phyloP scores from a whole-genome alignment of 2,797 vertebrate species.

The Zenarchopterus dispar region DNA sequence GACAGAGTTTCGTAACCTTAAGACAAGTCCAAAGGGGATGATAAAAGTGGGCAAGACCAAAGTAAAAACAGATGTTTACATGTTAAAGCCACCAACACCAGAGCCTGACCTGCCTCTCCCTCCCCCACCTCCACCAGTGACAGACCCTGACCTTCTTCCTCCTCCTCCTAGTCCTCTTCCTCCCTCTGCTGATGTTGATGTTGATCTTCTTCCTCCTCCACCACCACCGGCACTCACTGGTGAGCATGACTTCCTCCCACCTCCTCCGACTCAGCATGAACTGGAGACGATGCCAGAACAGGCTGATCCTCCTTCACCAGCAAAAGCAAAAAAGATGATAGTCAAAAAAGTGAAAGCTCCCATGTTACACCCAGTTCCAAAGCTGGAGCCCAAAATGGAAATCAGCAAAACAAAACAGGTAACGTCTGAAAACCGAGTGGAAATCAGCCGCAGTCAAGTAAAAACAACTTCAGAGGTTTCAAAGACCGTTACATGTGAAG shows the following conservation, averaged over 20 bases:
- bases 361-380: slow-evolving; percentile 74
- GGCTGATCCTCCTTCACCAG: slow-evolving; percentile 54
- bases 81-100: slow-evolving; percentile 56
- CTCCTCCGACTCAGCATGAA: slow-evolving; percentile 82
- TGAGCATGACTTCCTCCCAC: slow-evolving; percentile 76
- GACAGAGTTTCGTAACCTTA: slow-evolving; percentile 83
- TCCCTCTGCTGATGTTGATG: slow-evolving; percentile 77
- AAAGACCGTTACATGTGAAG: slow-evolving; percentile 55
- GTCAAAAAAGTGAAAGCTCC: slow-evolving; percentile 81
- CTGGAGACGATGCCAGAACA: slow-evolving; percentile 74
- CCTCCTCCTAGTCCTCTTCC: slow-evolving; percentile 75
- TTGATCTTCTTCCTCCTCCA: slow-evolving; percentile 76
- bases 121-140: slow-evolving; percentile 83
- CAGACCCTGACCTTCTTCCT: slow-evolving; percentile 76
- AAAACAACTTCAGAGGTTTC: slow-evolving; percentile 50
- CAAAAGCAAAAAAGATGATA: slow-evolving; percentile 74
- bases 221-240: slow-evolving; percentile 65
- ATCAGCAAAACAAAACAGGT: slow-evolving; percentile 54
- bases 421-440: slow-evolving; percentile 38
- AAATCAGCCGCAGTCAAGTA: slow-evolving; percentile 54
- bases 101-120: slow-evolving; percentile 86
- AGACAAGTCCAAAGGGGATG: slow-evolving; percentile 71
- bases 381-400: slow-evolving; percentile 78
- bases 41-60: slow-evolving; percentile 77
- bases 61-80: slow-evolving; percentile 72